Percentiles rank a stretch among this genome's conserved stretches.
Evolutionary conservation across 2,797 vertebrate species (phyloP).

Genomic region (Microtus obscurus): DNA sequence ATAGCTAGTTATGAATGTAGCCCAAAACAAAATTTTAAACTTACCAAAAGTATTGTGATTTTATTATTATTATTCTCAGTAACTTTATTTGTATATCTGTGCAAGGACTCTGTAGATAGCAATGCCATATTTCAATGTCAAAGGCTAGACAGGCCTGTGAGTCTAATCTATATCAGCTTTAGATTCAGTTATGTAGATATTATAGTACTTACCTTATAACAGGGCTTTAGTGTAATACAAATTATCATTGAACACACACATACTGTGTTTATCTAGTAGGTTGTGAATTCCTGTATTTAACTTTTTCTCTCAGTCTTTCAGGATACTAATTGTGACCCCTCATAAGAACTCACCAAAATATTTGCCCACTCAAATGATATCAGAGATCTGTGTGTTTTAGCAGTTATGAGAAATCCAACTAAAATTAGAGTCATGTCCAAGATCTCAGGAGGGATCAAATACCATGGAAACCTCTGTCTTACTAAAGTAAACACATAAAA

Average conservation of each 20-base stretch:
- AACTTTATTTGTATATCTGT: not conserved
- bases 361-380: conserved; percentile 37
- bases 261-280: conserved; percentile 31
- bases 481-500: conserved; percentile 38
- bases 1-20: not conserved
- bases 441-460: conserved; percentile 39
- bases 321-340: not conserved
- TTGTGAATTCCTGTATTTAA: conserved; percentile 61
- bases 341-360: conserved; percentile 48
- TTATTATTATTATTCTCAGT: not conserved
- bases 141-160: not conserved
- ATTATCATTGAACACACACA: not conserved
- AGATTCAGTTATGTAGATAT: conserved; percentile 47
- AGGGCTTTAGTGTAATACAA: conserved; percentile 43
- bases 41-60: not conserved
- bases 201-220: conserved; percentile 38
- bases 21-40: not conserved
- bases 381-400: conserved; percentile 40
- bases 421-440: conserved; percentile 16
- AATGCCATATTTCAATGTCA: not conserved
- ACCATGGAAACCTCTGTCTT: conserved; percentile 5
- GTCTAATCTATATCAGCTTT: conserved; percentile 15
- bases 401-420: conserved; percentile 24
- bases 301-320: conserved; percentile 50
- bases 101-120: not conserved